phyloP scores from a whole-genome alignment of 2,797 vertebrate genomes.

The Anolis apletophallus region DNA sequence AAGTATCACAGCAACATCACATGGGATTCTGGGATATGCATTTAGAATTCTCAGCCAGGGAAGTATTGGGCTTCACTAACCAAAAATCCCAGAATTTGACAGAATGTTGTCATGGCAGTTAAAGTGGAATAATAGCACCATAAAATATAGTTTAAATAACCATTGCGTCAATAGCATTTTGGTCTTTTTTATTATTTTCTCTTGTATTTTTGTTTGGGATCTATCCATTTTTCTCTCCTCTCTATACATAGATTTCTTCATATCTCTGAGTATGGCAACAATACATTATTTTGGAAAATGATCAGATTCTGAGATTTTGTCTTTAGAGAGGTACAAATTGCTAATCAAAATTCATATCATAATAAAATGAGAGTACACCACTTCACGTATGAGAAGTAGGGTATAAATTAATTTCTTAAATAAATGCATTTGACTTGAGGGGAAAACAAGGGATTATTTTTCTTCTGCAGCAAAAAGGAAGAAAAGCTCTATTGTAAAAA shows the following conservation, averaged over 20 bases:
- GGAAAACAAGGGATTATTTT: not conserved
- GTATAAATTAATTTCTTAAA: not conserved
- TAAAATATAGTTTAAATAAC: too few species aligned
- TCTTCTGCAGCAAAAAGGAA: not conserved
- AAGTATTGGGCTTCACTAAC: too few species aligned
- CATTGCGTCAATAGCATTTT: not conserved
- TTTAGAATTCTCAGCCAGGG: too few species aligned
- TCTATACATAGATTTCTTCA: not conserved
- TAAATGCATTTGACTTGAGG: not conserved
- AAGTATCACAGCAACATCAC: too few species aligned
- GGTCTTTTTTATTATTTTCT: not conserved
- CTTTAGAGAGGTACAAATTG: constrained; percentile 3
- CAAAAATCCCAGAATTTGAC: too few species aligned
- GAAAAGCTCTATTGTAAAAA: not conserved
- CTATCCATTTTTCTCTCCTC: not conserved
- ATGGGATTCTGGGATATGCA: too few species aligned
- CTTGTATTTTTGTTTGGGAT: not conserved
- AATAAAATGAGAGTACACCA: not conserved
- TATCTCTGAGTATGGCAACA: not conserved
- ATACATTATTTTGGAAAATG: not conserved
- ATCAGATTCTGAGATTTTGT: not conserved
- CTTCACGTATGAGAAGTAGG: not conserved
- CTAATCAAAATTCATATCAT: not conserved
- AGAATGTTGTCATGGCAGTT: too few species aligned
- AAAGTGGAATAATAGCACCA: too few species aligned